Evolutionary conservation across 2,797 vertebrate species (phyloP).

Genomic region (Pantherophis vulpinus): DNA sequence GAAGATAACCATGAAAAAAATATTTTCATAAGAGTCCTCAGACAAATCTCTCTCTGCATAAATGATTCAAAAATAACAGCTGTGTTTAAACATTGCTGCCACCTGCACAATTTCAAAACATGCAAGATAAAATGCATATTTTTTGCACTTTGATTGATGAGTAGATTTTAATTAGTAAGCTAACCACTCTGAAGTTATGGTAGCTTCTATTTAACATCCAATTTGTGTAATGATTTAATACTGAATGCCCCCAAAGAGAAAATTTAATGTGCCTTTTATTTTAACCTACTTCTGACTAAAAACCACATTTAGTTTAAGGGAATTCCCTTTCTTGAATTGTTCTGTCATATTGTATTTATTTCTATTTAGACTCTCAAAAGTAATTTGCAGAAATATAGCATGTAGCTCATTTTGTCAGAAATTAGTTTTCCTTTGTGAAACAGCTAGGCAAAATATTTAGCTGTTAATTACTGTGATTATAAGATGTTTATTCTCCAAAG

Average conservation of each 20-base stretch:
- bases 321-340: background rate
- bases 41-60: background rate
- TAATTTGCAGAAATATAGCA: background rate
- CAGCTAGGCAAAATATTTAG: background rate
- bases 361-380: background rate
- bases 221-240: constrained; percentile 35
- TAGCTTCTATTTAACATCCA: background rate
- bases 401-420: background rate
- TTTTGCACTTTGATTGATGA: constrained; percentile 4
- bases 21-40: constrained; percentile 9
- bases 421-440: constrained; percentile 8
- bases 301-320: constrained; percentile 1
- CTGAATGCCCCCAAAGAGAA: background rate
- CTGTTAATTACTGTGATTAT: background rate
- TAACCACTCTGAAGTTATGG: background rate
- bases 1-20: constrained; percentile 4
- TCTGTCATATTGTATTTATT: background rate
- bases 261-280: background rate
- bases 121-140: background rate
- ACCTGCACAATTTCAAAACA: constrained; percentile 3
- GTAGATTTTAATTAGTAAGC: background rate
- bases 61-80: background rate
- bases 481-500: background rate
- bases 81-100: constrained; percentile 16
- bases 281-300: background rate